A percentile compares a stretch with the other conserved stretches of the same genome.
Evolutionary conservation across 2,797 vertebrate species (phyloP).

Genomic region (Gallinago solitaria): DNA sequence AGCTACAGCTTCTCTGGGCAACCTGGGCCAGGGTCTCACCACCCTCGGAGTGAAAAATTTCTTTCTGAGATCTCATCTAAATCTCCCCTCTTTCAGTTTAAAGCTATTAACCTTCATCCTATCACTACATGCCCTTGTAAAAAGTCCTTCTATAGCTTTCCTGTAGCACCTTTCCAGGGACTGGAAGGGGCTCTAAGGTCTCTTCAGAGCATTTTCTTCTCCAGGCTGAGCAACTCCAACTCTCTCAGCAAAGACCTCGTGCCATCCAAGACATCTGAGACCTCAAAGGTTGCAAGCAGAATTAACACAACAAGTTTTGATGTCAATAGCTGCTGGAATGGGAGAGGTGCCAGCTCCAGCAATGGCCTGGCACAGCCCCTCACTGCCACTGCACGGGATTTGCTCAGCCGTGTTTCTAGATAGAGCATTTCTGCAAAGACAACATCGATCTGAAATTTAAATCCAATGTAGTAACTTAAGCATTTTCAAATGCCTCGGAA

Average conservation of each 20-base stretch:
- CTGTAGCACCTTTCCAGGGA: neutral
- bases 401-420: neutral
- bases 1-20: neutral
- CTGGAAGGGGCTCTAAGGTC: neutral
- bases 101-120: neutral
- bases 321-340: neutral
- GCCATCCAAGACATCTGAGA: neutral
- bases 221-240: neutral
- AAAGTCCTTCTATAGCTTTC: neutral
- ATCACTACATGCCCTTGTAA: neutral
- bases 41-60: neutral
- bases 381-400: accelerated
- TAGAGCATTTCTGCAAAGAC: constrained; percentile 51
- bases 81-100: neutral
- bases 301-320: neutral
- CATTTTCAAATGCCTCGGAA: constrained; percentile 64
- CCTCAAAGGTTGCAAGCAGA: neutral
- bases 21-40: neutral
- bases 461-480: constrained; percentile 62
- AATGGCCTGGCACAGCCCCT: neutral
- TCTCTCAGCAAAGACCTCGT: neutral
- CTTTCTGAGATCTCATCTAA: neutral
- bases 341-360: neutral
- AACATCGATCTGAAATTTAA: constrained; percentile 68
- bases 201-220: neutral